phyloP scores from a whole-genome alignment of 1,140 invertebrate genomes.

The Macrotrachela quadricornifera region DNA sequence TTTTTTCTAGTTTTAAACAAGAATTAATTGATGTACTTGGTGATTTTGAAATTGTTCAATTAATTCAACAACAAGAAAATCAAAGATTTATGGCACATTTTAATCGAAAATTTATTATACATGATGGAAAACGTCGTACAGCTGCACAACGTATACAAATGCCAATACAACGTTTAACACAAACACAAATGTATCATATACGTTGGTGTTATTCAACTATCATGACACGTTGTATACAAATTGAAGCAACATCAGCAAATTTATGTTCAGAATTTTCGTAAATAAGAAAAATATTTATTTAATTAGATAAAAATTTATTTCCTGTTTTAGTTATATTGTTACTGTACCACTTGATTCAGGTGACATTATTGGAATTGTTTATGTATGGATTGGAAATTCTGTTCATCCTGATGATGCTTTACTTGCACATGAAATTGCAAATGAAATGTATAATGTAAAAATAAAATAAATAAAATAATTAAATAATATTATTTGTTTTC shows the following conservation, averaged over 20 bases:
- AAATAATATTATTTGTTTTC: no score
- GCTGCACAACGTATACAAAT: slow-evolving; percentile 29
- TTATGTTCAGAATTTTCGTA: slow-evolving; percentile 33
- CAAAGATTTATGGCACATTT: slow-evolving; percentile 96
- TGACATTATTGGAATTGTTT: slow-evolving; percentile 72
- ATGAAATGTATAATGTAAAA: slow-evolving; percentile 53
- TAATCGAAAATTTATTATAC: slow-evolving; percentile 78
- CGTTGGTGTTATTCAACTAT: slow-evolving; percentile 80
- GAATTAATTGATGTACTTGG: no score
- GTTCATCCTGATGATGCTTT: slow-evolving; percentile 63
- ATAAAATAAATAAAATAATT: no score
- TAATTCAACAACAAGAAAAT: slow-evolving; percentile 72
- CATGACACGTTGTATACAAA: slow-evolving; percentile 74
- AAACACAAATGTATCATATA: slow-evolving; percentile 77
- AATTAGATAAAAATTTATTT: no score
- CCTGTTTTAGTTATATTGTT: background rate
- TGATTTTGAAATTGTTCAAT: slow-evolving; percentile 6
- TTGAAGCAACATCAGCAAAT: slow-evolving; percentile 14
- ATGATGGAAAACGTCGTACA: slow-evolving; percentile 47
- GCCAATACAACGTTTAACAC: slow-evolving; percentile 18
- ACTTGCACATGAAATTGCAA: slow-evolving; percentile 72
- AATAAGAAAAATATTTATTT: slow-evolving; percentile 12
- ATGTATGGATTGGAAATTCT: slow-evolving; percentile 85
- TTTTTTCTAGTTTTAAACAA: no score
- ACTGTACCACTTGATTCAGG: slow-evolving; percentile 23